Base-by-base conservation (phyloP, 2,888 invertebrate species). In the Aphodius granarius region DNA sequence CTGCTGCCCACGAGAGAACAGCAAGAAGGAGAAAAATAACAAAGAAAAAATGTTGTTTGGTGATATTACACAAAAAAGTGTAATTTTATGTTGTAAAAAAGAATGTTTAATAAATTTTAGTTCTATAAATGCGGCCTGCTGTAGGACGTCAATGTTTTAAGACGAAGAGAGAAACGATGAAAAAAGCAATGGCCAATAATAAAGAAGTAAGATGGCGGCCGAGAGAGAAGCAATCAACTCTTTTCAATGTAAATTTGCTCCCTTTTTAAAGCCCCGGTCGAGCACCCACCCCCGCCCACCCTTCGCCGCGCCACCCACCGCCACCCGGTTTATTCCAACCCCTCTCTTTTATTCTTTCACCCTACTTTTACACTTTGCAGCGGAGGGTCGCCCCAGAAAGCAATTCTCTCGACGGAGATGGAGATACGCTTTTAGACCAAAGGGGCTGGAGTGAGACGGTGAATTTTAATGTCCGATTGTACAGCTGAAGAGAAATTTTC, bases 321-420 rank as follows among this genome's bases (percentile, higher is more conserved):
- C 71, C 79, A 81, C 84, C 83, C 82, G 83, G 83, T 85, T 85
- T 83, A 84, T 84, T 66, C 62, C 84, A 85, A 71, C 21, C 83
- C 85, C 85, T 85, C 86, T 86, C 85, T 86, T 85, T 85, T 85
- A 85, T 86, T 86, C 86, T 86, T 86, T 86, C 86, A 86, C 86
- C 86, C 86, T 86, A 86, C 86, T 86, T 86, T 86, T 86, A 85
- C 85, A 85, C 85, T 85, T 85, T 83, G 82, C 81, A 84, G 83
- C 43, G 2, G 43, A 83, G 83, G 83, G 77, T 73, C 76, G 75
- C 78, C 43, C 43, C 43, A 43, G 43, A 43, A 43, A 43, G 43
- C 43, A 43, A 43, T 43, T 43, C 43, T 43, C 43, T 3, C 6
- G 43, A 43, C 66, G 73, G 73, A 75, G 75, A 76, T 65, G 73